Base-by-base conservation (phyloP, 2,797 vertebrate genomes). In the Onychomys torridus region DNA sequence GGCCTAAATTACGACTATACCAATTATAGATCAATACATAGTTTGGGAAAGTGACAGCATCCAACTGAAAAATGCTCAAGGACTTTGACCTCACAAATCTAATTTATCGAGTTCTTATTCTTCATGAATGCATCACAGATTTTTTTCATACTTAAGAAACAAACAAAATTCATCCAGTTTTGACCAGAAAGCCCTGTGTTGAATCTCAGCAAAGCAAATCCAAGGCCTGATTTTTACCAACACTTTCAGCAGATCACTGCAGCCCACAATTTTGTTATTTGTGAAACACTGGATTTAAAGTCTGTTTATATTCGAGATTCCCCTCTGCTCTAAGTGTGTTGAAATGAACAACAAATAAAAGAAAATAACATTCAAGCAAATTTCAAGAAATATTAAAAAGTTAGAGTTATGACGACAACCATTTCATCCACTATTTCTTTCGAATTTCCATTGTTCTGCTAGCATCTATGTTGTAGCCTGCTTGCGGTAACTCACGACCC, bases 1-100 rank as follows among this genome's bases (percentile, higher is more conserved):
- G 16, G 71, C 17, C 25, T 87, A 90, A 78, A 88, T 52, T 84
- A 67, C 61, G 75, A 84, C 67, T 69, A 73, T 90, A 67, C 93
- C 6, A 63, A 37, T 77, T 65, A 78, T 37, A 92, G 69, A 43
- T 27, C 79, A 52, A 89, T 43, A 65, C 2, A 63, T 89, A 4
- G 32, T 69, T 89, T 96, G 85, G 37, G 8, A 6, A 25, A n/a
- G 10, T 76, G 1, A 49, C 61, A 90, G 37, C 52, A n/a, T 49
- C 17, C 29, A 95, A 37, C 0, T 65, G 17, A 84, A 94, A 90
- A 52, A 55, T 49, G 52, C 25, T 76, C 59, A 16, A 46, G 40
- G 11, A 34, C 21, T 63, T 63, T 69, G 40, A 91, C 25, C 37
- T 92, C 29, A 9, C n/a, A 95, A 76, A 5, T 75, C 10, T 69